These are phyloP conservation scores for Gerris buenoi DNA, from an alignment of 1,140 invertebrate genomes.

Conservation along the genomic window DNA sequence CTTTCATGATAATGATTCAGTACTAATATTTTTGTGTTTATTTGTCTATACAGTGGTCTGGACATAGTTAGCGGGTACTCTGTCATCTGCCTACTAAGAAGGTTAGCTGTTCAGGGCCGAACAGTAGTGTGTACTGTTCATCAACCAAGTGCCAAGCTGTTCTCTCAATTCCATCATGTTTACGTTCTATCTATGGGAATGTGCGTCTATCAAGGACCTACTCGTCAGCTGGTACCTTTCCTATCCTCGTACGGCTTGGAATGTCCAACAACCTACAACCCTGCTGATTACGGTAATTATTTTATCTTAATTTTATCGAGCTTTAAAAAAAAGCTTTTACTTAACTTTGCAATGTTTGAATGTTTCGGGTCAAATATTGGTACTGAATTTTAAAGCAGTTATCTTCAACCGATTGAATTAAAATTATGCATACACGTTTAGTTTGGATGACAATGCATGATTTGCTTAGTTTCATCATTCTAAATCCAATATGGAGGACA, in stretches of 20 bases:
- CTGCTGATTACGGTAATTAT: conserved; percentile 46
- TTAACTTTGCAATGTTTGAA: no score
- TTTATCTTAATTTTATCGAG: conserved; percentile 10
- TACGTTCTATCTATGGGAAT: conserved; percentile 47
- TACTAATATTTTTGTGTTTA: no score
- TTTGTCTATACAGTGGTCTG: conserved; percentile 57
- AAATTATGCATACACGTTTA: no score
- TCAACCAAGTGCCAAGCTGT: conserved; percentile 65
- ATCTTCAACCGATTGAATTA: no score
- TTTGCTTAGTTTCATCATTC: no score
- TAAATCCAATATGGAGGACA: no score
- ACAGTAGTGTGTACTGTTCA: conserved; percentile 72
- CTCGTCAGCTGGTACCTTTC: conserved; percentile 51
- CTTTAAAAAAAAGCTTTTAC: no score
- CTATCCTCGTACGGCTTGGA: conserved; percentile 42
- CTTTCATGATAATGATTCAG: no score
- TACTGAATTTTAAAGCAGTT: no score
- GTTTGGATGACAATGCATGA: no score
- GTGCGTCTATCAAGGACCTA: conserved; percentile 61
- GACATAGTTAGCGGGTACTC: conserved; percentile 57
- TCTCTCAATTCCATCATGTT: conserved; percentile 55
- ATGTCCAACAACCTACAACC: conserved; percentile 68
- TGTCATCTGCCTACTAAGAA: conserved; percentile 39
- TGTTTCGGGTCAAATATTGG: no score
- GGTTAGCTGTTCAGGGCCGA: conserved; percentile 45